Evolutionary conservation across 2,113 vertebrate genomes (phyloP).

Genomic region (Cephalopholis sonnerati): DNA sequence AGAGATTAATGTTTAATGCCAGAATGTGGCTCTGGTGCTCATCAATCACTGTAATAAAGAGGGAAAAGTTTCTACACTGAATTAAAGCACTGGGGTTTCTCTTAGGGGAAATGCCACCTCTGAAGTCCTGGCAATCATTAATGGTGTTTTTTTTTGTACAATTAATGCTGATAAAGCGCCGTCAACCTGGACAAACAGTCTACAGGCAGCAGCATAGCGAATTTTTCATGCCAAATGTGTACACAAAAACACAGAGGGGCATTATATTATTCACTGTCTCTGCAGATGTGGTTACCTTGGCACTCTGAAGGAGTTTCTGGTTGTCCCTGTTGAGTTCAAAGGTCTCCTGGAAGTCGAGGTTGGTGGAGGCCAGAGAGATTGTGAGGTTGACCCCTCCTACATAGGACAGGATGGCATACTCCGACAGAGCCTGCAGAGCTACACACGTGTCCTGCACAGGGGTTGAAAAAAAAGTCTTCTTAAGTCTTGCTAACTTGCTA

Average conservation of each 20-base stretch:
- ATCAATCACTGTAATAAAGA: conserved; percentile 46
- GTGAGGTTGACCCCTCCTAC: conserved; percentile 93
- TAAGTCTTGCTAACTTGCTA: not conserved
- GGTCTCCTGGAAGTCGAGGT: conserved; percentile 95
- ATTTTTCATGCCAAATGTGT: conserved; percentile 5
- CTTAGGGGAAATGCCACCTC: conserved; percentile 4
- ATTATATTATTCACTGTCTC: not conserved
- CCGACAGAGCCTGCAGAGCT: conserved; percentile 93
- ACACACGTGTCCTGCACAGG: conserved; percentile 91
- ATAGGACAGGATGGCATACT: conserved; percentile 94
- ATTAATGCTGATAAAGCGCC: not conserved
- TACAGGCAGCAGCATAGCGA: not conserved
- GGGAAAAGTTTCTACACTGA: conserved; percentile 20
- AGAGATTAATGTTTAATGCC: conserved; percentile 55
- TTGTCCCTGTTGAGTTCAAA: conserved; percentile 93
- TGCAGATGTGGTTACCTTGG: conserved; percentile 83
- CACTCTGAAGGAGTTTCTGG: conserved; percentile 92
- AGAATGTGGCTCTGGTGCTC: conserved; percentile 41
- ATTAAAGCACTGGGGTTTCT: conserved; percentile 17
- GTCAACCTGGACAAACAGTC: conserved; percentile 9
- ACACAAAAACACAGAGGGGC: conserved; percentile 3
- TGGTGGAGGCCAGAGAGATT: conserved; percentile 95
- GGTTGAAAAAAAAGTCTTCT: not conserved
- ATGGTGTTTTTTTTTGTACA: not conserved
- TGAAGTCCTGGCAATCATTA: conserved; percentile 16